A percentile compares a stretch with the other conserved stretches of the same genome.
Evolutionary conservation across 2,888 invertebrate genomes (phyloP).

Genomic region (Dynastes grantii): DNA sequence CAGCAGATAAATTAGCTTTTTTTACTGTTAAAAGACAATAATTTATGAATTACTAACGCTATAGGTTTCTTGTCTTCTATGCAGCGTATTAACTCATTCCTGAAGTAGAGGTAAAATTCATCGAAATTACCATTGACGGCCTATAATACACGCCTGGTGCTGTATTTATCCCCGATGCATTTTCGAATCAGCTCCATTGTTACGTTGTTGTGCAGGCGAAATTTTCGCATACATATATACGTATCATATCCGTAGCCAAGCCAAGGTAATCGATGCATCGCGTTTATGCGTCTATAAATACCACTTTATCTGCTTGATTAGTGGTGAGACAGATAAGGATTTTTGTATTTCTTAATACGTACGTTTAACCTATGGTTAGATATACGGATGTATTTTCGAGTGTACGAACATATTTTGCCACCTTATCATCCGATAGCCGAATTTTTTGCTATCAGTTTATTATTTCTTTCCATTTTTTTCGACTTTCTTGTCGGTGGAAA

Average conservation of each 20-base stretch:
- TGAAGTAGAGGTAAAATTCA: too few relatives aligned
- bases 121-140: too few relatives aligned
- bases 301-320: slow-evolving; percentile 24
- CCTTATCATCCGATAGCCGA: slow-evolving; percentile 4
- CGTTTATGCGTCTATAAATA: slow-evolving; percentile 29
- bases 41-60: too few relatives aligned
- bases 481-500: too few relatives aligned
- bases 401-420: not conserved
- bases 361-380: not conserved
- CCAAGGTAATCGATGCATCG: slow-evolving; percentile 27
- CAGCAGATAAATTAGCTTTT: too few relatives aligned
- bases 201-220: slow-evolving; percentile 17
- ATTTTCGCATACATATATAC: not conserved
- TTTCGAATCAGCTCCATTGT: not conserved
- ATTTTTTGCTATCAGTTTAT: slow-evolving; percentile 9
- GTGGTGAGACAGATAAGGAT: slow-evolving; percentile 28
- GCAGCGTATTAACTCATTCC: too few relatives aligned
- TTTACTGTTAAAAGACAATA: too few relatives aligned
- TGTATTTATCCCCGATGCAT: not conserved
- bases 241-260: too few relatives aligned
- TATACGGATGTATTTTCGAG: not conserved
- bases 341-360: not conserved
- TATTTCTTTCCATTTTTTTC: not conserved
- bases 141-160: too few relatives aligned
- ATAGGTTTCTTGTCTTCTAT: too few relatives aligned